Base-by-base conservation (phyloP, 2,797 vertebrate species). In the Aphelocoma californica region DNA sequence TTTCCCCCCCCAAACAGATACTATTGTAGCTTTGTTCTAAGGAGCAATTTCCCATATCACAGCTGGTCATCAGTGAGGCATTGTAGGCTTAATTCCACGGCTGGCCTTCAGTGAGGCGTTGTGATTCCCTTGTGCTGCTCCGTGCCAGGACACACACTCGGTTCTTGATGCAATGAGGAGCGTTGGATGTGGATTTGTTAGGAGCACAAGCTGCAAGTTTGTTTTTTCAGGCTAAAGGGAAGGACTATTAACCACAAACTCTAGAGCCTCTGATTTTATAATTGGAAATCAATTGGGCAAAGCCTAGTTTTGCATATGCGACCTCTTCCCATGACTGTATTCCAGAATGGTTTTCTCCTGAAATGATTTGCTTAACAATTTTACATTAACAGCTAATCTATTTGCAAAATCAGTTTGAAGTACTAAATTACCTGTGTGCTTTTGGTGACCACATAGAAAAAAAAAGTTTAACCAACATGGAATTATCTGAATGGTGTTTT, bases 221-320 rank as follows among this genome's bases (percentile, higher is more conserved):
- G 75, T 90, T 79, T 95, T 79, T 62, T 36, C 64, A 88, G 91
- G 57, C 86, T 91, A 69, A 96, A 92, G 94, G 75, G 86, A 96
- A 96, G 88, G 93, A 50, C 78, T 97, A 90, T 97, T 97, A 97
- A 96, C 85, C 92, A 96, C 95, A 88, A 96, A 96, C 95, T 95
- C 90, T 58, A 89, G 93, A 97, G 93, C 81, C 73, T 96, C 86
- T 88, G 92, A 84, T 97, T 96, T 93, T 97, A 87, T 97, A 97
- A 97, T 97, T 98, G 97, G 97, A 97, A 97, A 95, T 97, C 96
- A 98, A 97, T 97, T 97, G 96, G 87, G 94, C 97, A 97, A 96
- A 96, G 95, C 97, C 88, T 95, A 95, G 94, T 97, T 98, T 96
- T 96, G 97, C 90, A 81, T 96, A 92, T 96, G 70, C 66, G 91